A percentile compares a stretch with the other conserved stretches of the same genome.
phyloP scores from a whole-genome alignment of 2,888 invertebrate genomes.

The Boloria euphrosyne region DNA sequence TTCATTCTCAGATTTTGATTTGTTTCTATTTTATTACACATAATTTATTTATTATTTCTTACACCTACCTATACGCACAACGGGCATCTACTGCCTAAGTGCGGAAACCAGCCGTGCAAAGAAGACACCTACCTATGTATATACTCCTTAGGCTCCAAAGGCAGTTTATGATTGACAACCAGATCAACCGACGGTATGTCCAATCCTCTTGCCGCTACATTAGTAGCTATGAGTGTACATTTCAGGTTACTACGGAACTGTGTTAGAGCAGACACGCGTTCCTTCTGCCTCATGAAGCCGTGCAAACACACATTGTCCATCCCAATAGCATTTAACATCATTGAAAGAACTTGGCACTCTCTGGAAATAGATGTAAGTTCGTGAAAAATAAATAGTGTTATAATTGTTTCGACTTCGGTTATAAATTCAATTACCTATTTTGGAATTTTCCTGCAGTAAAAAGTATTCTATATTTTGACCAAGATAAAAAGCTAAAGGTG shows the following conservation, averaged over 20 bases:
- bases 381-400: not conserved
- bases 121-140: conserved; percentile 88
- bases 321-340: conserved; percentile 93
- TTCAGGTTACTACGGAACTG: conserved; percentile 95
- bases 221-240: conserved; percentile 96
- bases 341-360: conserved; percentile 94
- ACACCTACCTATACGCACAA: conserved; percentile 83
- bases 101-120: no score
- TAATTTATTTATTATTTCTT: no score
- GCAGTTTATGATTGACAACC: conserved; percentile 97
- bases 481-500: no score
- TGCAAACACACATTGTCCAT: conserved; percentile 95
- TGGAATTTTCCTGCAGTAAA: no score
- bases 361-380: conserved; percentile 65
- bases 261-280: conserved; percentile 91
- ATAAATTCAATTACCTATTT: no score
- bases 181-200: conserved; percentile 98
- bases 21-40: no score
- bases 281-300: conserved; percentile 94
- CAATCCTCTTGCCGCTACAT: conserved; percentile 97
- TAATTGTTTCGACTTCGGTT: no score
- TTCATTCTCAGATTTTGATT: no score
- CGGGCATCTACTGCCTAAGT: no score
- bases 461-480: no score
- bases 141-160: conserved; percentile 95